Evolutionary conservation across 2,113 vertebrate genomes (phyloP).

Genomic region (Anguilla rostrata): DNA sequence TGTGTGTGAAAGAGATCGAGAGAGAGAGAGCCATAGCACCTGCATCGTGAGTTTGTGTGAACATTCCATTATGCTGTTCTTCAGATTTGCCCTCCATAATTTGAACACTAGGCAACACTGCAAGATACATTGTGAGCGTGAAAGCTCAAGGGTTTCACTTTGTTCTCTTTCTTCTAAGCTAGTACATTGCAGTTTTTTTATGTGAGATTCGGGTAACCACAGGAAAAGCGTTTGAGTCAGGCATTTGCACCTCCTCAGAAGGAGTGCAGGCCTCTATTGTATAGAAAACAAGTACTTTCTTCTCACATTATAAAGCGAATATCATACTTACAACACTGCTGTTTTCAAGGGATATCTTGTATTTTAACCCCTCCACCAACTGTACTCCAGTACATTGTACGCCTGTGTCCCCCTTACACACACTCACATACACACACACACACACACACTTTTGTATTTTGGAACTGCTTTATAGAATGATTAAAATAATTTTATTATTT

Average conservation of each 20-base stretch:
- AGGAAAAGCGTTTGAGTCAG: neutral
- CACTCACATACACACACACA: too few relatives aligned
- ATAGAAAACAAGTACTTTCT: neutral
- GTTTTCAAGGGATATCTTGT: too few relatives aligned
- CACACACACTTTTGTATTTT: too few relatives aligned
- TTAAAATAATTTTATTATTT: too few relatives aligned
- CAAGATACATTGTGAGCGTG: too few relatives aligned
- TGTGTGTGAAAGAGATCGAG: neutral
- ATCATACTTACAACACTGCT: neutral
- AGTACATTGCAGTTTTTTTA: neutral
- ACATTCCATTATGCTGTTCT: neutral
- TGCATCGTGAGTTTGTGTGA: neutral
- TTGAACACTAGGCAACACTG: too few relatives aligned
- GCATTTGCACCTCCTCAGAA: neutral
- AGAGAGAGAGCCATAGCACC: neutral
- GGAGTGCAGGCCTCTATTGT: neutral
- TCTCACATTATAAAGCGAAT: neutral
- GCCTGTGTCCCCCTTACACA: too few relatives aligned
- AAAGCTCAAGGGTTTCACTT: too few relatives aligned
- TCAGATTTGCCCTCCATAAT: too few relatives aligned
- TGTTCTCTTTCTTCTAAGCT: neutral
- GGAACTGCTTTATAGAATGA: too few relatives aligned
- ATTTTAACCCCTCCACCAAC: too few relatives aligned
- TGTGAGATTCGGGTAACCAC: constrained; percentile 13
- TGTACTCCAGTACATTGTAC: too few relatives aligned